A percentile compares a stretch with the other conserved stretches of the same genome.
Conservation (phyloP, 2,797 vertebrate species). For the Mormyrops attenuatus region DNA sequence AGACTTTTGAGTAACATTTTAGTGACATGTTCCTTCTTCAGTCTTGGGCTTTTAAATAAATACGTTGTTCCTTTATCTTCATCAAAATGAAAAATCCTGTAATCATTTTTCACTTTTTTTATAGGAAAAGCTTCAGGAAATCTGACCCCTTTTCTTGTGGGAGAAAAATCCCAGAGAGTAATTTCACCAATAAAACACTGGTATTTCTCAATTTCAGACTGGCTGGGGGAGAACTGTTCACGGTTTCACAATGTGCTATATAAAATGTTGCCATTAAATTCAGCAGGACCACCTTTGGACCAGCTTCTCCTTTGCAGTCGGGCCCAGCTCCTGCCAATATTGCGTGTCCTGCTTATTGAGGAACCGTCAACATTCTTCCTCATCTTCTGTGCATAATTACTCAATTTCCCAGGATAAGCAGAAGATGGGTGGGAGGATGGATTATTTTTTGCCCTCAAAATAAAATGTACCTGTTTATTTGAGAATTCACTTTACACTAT, state of each 20-base stretch:
- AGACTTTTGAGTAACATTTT: neutral
- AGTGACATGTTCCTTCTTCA: neutral
- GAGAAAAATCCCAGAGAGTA: neutral
- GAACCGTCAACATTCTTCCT: neutral
- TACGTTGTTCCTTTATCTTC: neutral
- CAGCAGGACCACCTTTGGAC: neutral
- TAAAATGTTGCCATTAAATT: neutral
- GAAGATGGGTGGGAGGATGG: neutral
- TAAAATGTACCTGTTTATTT: neutral
- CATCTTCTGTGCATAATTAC: neutral
- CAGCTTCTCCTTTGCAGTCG: neutral
- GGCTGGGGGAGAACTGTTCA: neutral
- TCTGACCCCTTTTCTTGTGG: neutral
- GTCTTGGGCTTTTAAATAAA: neutral
- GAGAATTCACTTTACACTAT: neutral
- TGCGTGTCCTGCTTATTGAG: neutral
- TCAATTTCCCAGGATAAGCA: neutral
- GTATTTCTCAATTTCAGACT: neutral
- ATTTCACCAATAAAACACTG: neutral
- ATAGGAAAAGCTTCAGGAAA: neutral
- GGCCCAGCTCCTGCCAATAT: neutral
- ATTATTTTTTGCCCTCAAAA: neutral
- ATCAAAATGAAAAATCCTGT: neutral
- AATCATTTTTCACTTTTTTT: neutral
- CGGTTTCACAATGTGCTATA: neutral